These are phyloP conservation scores for Petrolisthes cinctipes DNA, from an alignment of 2,888 invertebrate species.

Conservation along the genomic window DNA sequence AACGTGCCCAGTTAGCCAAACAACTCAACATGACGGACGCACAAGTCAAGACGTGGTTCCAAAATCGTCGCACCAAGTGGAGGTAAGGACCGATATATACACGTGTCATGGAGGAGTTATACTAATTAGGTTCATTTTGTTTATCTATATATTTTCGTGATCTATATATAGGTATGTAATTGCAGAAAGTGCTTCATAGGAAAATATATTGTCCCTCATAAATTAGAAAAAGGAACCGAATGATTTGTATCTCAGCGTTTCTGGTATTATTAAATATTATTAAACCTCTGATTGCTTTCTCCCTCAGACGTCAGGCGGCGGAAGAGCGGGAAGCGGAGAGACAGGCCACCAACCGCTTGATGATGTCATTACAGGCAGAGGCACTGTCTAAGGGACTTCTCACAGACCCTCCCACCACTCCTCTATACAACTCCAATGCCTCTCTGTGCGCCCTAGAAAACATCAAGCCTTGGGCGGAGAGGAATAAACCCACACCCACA, in stretches of 20 bases:
- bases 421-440: conserved; percentile 65
- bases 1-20: conserved; percentile 93
- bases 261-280: too few relatives aligned
- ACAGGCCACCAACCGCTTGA: conserved; percentile 96
- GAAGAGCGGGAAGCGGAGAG: conserved; percentile 97
- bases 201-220: too few relatives aligned
- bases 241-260: too few relatives aligned
- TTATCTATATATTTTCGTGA: background rate
- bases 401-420: conserved; percentile 68
- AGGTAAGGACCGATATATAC: conserved; percentile 79
- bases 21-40: conserved; percentile 99
- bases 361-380: conserved; percentile 95
- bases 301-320: conserved; percentile 91
- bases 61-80: conserved; percentile 98
- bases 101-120: conserved; percentile 26
- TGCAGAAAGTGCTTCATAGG: background rate
- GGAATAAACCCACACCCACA: conserved; percentile 51
- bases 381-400: conserved; percentile 85
- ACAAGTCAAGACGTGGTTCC: conserved; percentile 99
- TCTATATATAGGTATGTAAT: background rate
- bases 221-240: too few relatives aligned
- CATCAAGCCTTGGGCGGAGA: conserved; percentile 66
- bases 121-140: background rate
- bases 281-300: background rate
- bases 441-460: conserved; percentile 65